phyloP scores from a whole-genome alignment of 2,888 invertebrate species.

The Caenorhabditis sp. region DNA sequence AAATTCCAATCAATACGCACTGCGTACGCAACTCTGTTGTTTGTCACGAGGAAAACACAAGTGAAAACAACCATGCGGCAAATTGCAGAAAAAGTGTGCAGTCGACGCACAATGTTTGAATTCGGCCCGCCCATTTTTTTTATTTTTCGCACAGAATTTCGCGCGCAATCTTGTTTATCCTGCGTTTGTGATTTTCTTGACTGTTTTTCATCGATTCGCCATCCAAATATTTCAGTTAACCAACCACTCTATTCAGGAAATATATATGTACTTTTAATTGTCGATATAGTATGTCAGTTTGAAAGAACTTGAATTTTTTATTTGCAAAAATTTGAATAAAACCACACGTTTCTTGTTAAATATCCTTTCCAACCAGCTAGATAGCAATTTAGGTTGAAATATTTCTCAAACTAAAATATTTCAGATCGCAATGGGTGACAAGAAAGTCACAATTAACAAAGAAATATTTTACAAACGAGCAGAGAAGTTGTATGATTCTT shows the following conservation, averaged over 20 bases:
- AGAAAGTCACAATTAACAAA: conserved; percentile 30
- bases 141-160: not conserved
- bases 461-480: conserved; percentile 48
- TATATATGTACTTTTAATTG: too few species aligned
- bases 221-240: too few species aligned
- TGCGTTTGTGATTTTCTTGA: not conserved
- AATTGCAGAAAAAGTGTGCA: not conserved
- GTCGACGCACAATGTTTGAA: not conserved
- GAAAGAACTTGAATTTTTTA: too few species aligned
- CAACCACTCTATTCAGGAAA: too few species aligned
- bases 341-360: not conserved
- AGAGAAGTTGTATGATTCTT: conserved; percentile 54
- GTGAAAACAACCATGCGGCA: not conserved
- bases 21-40: too few species aligned
- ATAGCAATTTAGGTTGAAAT: too few species aligned
- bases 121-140: not conserved
- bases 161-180: not conserved
- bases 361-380: too few species aligned
- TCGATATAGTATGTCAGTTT: too few species aligned
- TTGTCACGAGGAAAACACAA: not conserved
- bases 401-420: too few species aligned
- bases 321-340: too few species aligned
- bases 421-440: conserved; percentile 3
- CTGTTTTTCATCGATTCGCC: too few species aligned
- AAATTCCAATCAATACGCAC: too few species aligned